A percentile compares a stretch with the other conserved stretches of the same genome.
Conservation (phyloP, 2,797 vertebrate species). For the Petrocephalus sullivani region DNA sequence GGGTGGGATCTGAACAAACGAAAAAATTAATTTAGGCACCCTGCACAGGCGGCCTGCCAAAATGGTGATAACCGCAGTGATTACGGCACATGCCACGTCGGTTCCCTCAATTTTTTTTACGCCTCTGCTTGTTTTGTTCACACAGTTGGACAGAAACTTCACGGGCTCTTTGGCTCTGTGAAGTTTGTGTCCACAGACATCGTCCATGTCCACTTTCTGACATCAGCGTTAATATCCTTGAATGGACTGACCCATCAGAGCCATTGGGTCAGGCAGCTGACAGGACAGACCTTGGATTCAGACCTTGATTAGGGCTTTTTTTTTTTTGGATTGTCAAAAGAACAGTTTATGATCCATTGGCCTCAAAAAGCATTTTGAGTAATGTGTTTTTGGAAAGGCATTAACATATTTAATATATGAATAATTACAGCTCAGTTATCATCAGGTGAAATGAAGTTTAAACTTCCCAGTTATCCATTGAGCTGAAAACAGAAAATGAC, state of each 20-base stretch:
- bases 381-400: not conserved
- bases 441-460: not conserved
- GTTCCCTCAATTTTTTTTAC: not conserved
- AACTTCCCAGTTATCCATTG: not conserved
- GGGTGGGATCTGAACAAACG: not conserved
- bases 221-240: not conserved
- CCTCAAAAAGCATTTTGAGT: not conserved
- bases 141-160: not conserved
- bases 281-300: not conserved
- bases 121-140: not conserved
- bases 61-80: not conserved
- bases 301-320: not conserved
- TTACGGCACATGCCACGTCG: not conserved
- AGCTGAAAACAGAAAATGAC: not conserved
- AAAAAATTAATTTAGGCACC: not conserved
- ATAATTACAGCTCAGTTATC: not conserved
- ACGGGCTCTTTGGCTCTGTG: not conserved
- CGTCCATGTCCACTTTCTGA: not conserved
- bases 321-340: not conserved
- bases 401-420: not conserved
- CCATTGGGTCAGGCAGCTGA: not conserved
- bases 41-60: not conserved
- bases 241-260: not conserved
- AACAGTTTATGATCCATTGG: not conserved
- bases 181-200: not conserved